Base-by-base conservation (phyloP, 2,113 vertebrate genomes). In the Eupsittula cactorum region DNA sequence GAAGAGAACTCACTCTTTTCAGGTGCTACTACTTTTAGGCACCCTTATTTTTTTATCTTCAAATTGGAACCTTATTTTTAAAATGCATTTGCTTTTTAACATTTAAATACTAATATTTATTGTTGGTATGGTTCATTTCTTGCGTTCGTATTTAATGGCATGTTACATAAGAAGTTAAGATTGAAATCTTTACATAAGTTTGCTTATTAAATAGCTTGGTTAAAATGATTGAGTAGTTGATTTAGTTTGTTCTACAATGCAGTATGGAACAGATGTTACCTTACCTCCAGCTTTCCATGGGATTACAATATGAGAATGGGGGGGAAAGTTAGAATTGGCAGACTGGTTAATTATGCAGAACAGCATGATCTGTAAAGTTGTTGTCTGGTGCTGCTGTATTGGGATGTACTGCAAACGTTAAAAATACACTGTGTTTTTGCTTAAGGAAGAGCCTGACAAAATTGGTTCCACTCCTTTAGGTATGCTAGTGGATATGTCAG, bases 311-410 rank as follows among this genome's bases (percentile, higher is more conserved):
- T 52, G 55, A 62, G 44, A 44, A 49, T 52, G 37, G 31, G 28
- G 49, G 70, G 60, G 62, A 76, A 76, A 77, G 14, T 37, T 82
- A 29, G 37, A 94, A 49, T 29, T 73, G 31, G 28, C 53, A 93
- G 77, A 53, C 49, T 70, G 49, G 28, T 77, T 92, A 82, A 94
- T 95, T 95, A 67, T 39, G 50, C 52, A 82, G 52, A 95, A 74
- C 63, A 83, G 59, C 37, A n/a, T 24, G 53, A 90, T 57, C 68
- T 92, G 4, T 91, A 53, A 94, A 86, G 64, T 80, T 69, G 25
- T 24, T 82, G 13, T 86, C 18, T 81, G 33, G 14, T 83, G 52
- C 42, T 68, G 52, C 27, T 82, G 59, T 62, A 33, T 35, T 73
- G n/a, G n/a, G 8, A 77, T 59, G 37, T 77, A 67, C 49, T 90